Evolutionary conservation across 2,888 invertebrate genomes (phyloP), one percentile per base, ranked within the genome.

Genomic region (Pomacea canaliculata): DNA sequence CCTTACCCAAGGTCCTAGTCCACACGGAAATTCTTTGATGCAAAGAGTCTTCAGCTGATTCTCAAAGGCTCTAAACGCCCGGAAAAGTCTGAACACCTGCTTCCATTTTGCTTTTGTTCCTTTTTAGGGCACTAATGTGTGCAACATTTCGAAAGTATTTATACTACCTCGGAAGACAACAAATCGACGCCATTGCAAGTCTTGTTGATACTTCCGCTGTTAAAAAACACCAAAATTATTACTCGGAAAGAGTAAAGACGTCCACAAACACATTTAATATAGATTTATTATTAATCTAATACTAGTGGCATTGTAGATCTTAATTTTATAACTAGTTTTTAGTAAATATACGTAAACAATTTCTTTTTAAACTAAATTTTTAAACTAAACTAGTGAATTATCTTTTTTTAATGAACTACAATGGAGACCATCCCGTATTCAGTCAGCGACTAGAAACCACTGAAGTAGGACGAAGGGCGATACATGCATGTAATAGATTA

Each of bases 21-120:
- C 90, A 81, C 90, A 90, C 8, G 90, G 90, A 83, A 90, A 90
- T 82, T 90, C 89, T 12, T 85, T 83, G 49, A 90, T 78, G 73
- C 89, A 88, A 48, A 90, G 80, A 13, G 88, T 87, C 78, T 85
- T 87, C 27, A 90, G 78, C 73, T 88, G 88, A 19, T 73, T 82
- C 81, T 89, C 83, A 83, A 89, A 88, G 7, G 89, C 90, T 59
- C 79, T 74, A 79, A 84, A 89, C 18, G 88, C 90, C 90, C 56
- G 84, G 80, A 49, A 69, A 18, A 19, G 71, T 71, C 60, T 80
- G 75, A 16, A 77, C 81, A 48, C 75, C 70, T 27, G 73, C 73
- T 56, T 76, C 78, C 83, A 84, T 83, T 56, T 65, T 74, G 51
- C 60, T 37, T n/a, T 49, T 72, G 12, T 56, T 16, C 51, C 51